Percentiles rank a stretch among this genome's conserved stretches.
These are phyloP conservation scores for Drosophila pruinosa DNA, from an alignment of 1,140 invertebrate species.

Conservation along the genomic window DNA sequence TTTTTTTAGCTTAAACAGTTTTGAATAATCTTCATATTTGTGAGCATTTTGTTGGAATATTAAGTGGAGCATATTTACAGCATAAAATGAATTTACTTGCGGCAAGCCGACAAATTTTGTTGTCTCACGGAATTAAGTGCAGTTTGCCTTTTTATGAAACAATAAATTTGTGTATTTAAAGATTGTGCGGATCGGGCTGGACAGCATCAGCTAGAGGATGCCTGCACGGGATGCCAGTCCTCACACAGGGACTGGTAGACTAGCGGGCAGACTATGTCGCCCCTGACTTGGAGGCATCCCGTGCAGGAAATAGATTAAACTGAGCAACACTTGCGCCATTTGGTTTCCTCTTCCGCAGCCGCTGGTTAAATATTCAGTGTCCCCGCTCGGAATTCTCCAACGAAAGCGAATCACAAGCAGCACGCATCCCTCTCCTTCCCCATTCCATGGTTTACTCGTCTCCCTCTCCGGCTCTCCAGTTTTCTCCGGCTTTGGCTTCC, in stretches of 20 bases:
- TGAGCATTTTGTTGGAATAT: slow-evolving; percentile 23
- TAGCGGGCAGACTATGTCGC: not conserved
- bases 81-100: slow-evolving; percentile 39
- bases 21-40: not conserved
- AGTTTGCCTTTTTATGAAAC: slow-evolving; percentile 55
- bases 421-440: not conserved
- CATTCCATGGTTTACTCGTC: too few relatives aligned
- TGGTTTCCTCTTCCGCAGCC: slow-evolving; percentile 59
- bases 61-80: slow-evolving; percentile 34
- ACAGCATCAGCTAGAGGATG: not conserved
- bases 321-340: slow-evolving; percentile 64
- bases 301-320: slow-evolving; percentile 70
- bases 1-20: too few relatives aligned
- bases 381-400: slow-evolving; percentile 32
- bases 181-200: slow-evolving; percentile 42
- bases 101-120: slow-evolving; percentile 34
- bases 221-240: too few relatives aligned
- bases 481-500: slow-evolving; percentile 15
- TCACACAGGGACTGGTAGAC: too few relatives aligned
- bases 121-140: slow-evolving; percentile 54
- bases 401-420: slow-evolving; percentile 47
- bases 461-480: not conserved
- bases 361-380: slow-evolving; percentile 65
- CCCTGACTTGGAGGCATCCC: not conserved
- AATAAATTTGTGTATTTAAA: slow-evolving; percentile 61